These are phyloP conservation scores for Sorex fumeus DNA, from an alignment of 2,113 vertebrate genomes.

Conservation along the genomic window DNA sequence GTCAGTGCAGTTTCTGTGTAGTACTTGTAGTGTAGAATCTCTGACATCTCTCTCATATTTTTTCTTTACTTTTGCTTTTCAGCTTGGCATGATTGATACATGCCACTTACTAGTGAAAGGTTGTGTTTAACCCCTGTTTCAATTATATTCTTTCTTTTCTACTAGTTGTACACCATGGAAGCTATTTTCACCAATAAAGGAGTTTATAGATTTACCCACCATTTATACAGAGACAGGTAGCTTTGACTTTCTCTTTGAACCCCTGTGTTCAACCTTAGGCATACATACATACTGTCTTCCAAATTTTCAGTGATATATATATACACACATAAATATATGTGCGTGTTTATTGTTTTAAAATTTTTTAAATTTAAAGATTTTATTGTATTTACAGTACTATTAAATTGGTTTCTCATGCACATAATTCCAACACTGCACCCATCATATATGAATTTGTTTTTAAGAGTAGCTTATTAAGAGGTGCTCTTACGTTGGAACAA, in stretches of 20 bases:
- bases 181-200: not conserved
- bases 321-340: too few relatives aligned
- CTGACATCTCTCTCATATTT: not conserved
- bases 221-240: not conserved
- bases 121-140: not conserved
- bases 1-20: not conserved
- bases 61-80: not conserved
- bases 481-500: not conserved
- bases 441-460: not conserved
- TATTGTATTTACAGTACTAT: too few relatives aligned
- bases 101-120: not conserved
- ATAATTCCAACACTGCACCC: too few relatives aligned
- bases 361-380: too few relatives aligned
- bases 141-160: conserved; percentile 38
- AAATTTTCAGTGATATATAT: not conserved
- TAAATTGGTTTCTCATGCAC: too few relatives aligned
- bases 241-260: not conserved
- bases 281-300: not conserved
- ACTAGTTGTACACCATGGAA: not conserved
- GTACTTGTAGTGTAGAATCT: not conserved
- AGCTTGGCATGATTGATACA: not conserved
- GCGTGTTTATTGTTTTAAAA: not conserved
- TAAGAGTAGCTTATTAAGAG: not conserved
- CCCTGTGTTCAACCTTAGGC: not conserved
- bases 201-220: not conserved